Evolutionary conservation across 2,888 invertebrate species (phyloP).

Genomic region (Stenolophus ochropezus): DNA sequence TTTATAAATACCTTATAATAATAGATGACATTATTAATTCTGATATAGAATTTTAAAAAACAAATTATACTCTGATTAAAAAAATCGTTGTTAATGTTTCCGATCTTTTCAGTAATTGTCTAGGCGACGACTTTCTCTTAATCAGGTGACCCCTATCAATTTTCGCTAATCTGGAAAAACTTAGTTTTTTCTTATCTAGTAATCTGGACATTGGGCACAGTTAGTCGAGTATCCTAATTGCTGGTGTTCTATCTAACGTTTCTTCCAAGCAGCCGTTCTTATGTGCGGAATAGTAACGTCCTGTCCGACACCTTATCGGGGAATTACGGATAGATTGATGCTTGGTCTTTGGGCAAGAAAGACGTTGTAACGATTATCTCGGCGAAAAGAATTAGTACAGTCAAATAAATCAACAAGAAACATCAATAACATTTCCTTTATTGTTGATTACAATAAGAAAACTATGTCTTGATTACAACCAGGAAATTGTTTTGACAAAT

Average conservation of each 20-base stretch:
- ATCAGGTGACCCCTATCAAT: conserved; percentile 54
- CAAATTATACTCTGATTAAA: no score
- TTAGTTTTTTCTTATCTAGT: conserved; percentile 52
- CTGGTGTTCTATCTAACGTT: conserved; percentile 50
- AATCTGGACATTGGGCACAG: conserved; percentile 48
- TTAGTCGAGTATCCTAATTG: conserved; percentile 50
- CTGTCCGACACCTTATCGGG: conserved; percentile 40
- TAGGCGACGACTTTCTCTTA: background rate
- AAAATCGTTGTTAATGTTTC: no score
- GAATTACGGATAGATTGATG: conserved; percentile 57
- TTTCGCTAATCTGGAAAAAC: conserved; percentile 56
- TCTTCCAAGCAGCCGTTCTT: conserved; percentile 34
- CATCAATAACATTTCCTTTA: background rate
- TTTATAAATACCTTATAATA: no score
- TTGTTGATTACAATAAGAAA: background rate
- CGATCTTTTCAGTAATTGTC: no score
- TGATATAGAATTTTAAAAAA: no score
- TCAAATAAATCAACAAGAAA: background rate
- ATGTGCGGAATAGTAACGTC: conserved; percentile 25
- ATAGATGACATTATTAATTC: no score
- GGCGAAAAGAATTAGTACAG: background rate
- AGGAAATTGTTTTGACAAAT: no score
- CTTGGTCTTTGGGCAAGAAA: conserved; percentile 32
- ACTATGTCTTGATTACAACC: no score
- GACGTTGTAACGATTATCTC: conserved; percentile 17